phyloP scores from a whole-genome alignment of 1,140 invertebrate species.

The Gonioctena quinquepunctata region DNA sequence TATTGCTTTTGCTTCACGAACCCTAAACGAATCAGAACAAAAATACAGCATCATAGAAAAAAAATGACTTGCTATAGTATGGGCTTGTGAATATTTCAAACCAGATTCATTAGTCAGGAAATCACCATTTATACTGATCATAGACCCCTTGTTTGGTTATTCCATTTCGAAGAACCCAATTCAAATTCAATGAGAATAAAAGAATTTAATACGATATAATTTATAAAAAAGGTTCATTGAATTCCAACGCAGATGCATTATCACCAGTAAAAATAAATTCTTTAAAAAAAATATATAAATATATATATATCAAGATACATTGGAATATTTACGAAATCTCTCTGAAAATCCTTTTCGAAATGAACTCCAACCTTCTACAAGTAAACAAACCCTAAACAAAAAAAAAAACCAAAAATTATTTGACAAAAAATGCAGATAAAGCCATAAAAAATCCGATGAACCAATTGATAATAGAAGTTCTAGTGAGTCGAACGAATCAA shows the following conservation, averaged over 20 bases:
- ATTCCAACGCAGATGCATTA: neutral
- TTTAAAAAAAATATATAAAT: neutral
- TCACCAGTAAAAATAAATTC: neutral
- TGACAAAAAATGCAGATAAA: neutral
- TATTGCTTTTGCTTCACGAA: no score
- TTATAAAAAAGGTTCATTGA: conserved; percentile 1
- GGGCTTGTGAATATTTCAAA: neutral
- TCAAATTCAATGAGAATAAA: neutral
- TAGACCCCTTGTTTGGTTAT: no score
- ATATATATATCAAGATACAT: neutral
- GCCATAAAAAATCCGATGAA: no score
- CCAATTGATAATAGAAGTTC: neutral
- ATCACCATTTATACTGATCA: no score
- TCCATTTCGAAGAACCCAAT: neutral
- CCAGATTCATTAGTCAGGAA: neutral
- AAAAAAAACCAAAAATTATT: neutral
- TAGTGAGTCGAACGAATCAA: neutral
- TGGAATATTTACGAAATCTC: neutral
- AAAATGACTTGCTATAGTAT: no score
- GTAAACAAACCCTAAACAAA: neutral
- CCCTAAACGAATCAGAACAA: no score
- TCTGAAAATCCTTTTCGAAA: neutral
- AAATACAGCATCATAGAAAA: no score
- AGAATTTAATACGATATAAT: neutral
- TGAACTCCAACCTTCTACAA: neutral